These are phyloP conservation scores for Pungitius pungitius DNA, from an alignment of 2,113 vertebrate genomes.

Conservation along the genomic window DNA sequence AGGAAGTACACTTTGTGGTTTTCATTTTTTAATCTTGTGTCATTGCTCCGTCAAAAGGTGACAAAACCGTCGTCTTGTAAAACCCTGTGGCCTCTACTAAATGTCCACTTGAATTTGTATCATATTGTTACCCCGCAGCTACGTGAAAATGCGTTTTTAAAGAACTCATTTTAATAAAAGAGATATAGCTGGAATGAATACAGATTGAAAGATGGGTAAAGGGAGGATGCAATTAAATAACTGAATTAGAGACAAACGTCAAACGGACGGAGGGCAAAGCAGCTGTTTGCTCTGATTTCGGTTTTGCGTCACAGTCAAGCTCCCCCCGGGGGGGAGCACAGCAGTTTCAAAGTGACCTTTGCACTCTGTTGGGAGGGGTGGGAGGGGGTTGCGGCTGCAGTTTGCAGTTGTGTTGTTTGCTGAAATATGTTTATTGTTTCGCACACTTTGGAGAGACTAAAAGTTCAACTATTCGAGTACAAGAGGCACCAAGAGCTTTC, in stretches of 20 bases:
- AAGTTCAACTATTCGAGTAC: background rate
- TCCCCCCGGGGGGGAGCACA: constrained; percentile 52
- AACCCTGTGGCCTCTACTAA: constrained; percentile 29
- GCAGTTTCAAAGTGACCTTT: constrained; percentile 63
- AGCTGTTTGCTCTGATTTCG: constrained; percentile 62
- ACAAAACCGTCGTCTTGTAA: constrained; percentile 39
- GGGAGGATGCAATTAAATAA: constrained; percentile 20
- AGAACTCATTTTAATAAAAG: background rate
- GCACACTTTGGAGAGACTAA: constrained; percentile 18
- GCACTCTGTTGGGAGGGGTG: constrained; percentile 31
- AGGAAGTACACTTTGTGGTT: constrained; percentile 56
- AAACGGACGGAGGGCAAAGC: constrained; percentile 42
- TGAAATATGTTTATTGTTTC: constrained; percentile 56
- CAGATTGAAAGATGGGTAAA: constrained; percentile 3
- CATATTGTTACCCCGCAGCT: constrained; percentile 2
- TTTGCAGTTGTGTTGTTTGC: constrained; percentile 23
- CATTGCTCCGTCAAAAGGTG: constrained; percentile 65
- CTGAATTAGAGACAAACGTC: constrained; percentile 12
- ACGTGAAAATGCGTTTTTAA: background rate
- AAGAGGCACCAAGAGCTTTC: background rate
- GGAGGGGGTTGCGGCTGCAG: constrained; percentile 4
- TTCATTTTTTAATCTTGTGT: constrained; percentile 69
- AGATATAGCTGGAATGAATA: constrained; percentile 16
- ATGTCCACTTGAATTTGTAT: constrained; percentile 10
- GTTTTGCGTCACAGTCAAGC: constrained; percentile 57